Evolutionary conservation across 2,797 vertebrate species (phyloP).

Genomic region (Cynodonichthys magdalenae): DNA sequence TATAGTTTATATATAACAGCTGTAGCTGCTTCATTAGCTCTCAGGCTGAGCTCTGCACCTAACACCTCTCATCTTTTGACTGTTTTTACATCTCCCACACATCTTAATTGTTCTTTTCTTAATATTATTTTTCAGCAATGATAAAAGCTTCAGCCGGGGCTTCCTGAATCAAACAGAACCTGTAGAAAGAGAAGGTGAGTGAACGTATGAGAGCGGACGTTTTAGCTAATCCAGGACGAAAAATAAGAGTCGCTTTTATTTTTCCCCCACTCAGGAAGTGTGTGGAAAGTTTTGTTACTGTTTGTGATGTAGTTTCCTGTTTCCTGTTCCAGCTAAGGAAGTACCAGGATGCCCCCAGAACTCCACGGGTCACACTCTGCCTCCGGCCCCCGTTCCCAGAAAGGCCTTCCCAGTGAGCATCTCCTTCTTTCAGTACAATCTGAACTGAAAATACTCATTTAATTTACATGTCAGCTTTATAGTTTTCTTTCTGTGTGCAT

Average conservation of each 20-base stretch:
- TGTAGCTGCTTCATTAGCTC: too few relatives aligned
- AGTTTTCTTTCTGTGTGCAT: slow-evolving; percentile 16
- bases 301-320: slow-evolving; percentile 67
- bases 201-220: slow-evolving; percentile 27
- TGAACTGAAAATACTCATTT: slow-evolving; percentile 25
- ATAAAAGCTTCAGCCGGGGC: slow-evolving; percentile 87
- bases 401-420: slow-evolving; percentile 90
- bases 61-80: too few relatives aligned
- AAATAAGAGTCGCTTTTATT: slow-evolving; percentile 11
- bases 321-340: slow-evolving; percentile 83
- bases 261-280: slow-evolving; percentile 31
- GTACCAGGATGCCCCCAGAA: slow-evolving; percentile 81
- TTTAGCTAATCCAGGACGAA: neutral
- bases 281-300: slow-evolving; percentile 52
- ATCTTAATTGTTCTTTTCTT: neutral
- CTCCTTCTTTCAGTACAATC: neutral
- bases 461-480: neutral
- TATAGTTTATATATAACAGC: too few relatives aligned
- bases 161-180: slow-evolving; percentile 82
- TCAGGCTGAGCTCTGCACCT: too few relatives aligned
- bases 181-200: slow-evolving; percentile 85
- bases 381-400: slow-evolving; percentile 89
- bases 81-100: too few relatives aligned
- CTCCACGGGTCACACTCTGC: slow-evolving; percentile 81
- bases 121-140: slow-evolving; percentile 73